Evolutionary conservation across 2,113 vertebrate genomes (phyloP), one percentile per base, ranked within the genome.

Genomic region (Rissa tridactyla): DNA sequence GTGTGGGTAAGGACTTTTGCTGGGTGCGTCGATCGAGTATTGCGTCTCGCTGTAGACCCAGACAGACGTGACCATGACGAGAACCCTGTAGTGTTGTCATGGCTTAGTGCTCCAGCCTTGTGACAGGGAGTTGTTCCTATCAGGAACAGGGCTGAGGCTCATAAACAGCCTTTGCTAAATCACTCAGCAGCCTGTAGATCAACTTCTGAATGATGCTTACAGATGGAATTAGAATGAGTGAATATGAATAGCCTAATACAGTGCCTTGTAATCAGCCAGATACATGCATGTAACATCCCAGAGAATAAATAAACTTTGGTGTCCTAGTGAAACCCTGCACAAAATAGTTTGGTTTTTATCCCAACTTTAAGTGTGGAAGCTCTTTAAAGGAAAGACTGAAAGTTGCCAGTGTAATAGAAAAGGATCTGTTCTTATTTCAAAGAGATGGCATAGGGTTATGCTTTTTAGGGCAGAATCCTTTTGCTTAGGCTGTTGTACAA

Each of bases 1-100:
- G 47, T 38, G 4, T 0, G 3, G 40, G 73, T 18, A 17, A 10
- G 46, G 61, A 3, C 30, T 80, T 51, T 10, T 18, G 40, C 62
- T 82, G 47, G 40, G 46, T 54, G 2, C 0, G 1, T 34, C 16
- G 18, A 21, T 58, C 44, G 23, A 23, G 44, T 17, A 2, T 57
- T 34, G 11, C 30, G 6, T 55, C 86, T 57, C 23, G 1, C n/a
- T 30, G 15, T 19, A 52, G 61, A 32, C 49, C 55, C 62, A 21
- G 49, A 15, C 0, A 0, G 49, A 62, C 1, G 1, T 57, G 77
- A 27, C 21, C 2, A 1, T 86, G 69, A 46, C 13, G 1, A 62
- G 62, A 32, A 49, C 49, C 49, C n/a, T 21, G n/a, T 38, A 5
- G 40, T 44, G 23, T 5, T 68, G 47, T 62, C 40, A 4, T 16